Evolutionary conservation across 2,113 vertebrate species (phyloP), one percentile per base, ranked within the genome.

Genomic region (Benthochromis sp.): DNA sequence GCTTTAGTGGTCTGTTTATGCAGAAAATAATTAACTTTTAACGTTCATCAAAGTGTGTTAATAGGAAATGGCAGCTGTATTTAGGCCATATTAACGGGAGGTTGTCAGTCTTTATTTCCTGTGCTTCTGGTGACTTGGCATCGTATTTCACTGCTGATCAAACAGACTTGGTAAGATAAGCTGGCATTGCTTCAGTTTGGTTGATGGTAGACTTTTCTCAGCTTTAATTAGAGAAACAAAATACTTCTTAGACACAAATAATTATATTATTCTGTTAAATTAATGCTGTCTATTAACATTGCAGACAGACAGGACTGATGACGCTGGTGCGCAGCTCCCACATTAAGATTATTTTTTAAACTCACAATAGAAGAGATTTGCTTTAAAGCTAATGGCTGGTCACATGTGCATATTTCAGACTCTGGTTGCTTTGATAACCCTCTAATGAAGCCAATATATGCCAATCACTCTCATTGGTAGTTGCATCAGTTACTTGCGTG

Each of bases 11-110:
- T 5, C 24, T 29, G 6, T 76, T 50, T 76, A 50, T 50, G 21
- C 14, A 43, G 40, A 14, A 11, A 76, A 47, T 29, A 47, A 47
- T 73, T 43, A 27, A 45, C 69, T 17, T 17, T 24, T 24, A 73
- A 73, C 0, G 1, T 43, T 43, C 3, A 27, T 43, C 12, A 4
- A 71, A 73, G 21, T 73, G 8, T 27, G 38, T 0, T 45, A 73
- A 66, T 66, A 38, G 19, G 34, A 66, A 13, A 21, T 38, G 61
- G 34, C 61, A 66, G 10, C 34, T 38, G 61, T 8, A 66, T 66
- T 66, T 38, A 66, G 61, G 61, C 34, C 34, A 38, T 66, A 66
- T 38, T 66, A 38, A 13, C 1, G 11, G 61, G 19, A 66, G 19
- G 10, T 66, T 38, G 61, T 66, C 69, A 7, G 69, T 17, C 8